Conservation (phyloP, 2,888 invertebrate species). For the Andrena dorsata region DNA sequence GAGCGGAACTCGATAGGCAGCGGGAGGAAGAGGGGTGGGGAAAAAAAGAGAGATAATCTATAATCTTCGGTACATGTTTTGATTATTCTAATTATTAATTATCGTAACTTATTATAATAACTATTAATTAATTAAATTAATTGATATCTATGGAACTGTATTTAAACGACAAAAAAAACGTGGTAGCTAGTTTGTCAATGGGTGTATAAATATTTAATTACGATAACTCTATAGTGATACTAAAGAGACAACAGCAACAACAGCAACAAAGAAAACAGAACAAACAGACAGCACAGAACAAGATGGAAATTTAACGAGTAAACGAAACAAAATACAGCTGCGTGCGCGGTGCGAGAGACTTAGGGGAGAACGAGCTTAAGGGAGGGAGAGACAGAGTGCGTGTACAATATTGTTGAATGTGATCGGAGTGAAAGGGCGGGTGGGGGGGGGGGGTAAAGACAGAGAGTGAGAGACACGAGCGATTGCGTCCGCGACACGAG, state of each 20-base stretch:
- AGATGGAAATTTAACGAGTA: conserved; percentile 13
- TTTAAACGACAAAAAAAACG: conserved; percentile 82
- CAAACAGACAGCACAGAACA: conserved; percentile 21
- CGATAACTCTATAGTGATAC: conserved; percentile 78
- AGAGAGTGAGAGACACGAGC: conserved; percentile 13
- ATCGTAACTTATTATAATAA: conserved; percentile 83
- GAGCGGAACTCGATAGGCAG: conserved; percentile 28
- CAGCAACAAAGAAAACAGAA: conserved; percentile 44
- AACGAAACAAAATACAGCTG: conserved; percentile 9
- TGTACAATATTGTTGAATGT: neutral
- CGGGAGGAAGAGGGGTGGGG: conserved; percentile 50
- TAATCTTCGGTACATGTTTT: conserved; percentile 85
- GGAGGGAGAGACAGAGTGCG: neutral
- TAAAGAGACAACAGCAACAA: conserved; percentile 48
- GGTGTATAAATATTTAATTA: conserved; percentile 84
- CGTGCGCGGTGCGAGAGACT: conserved; percentile 18
- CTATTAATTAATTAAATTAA: conserved; percentile 84
- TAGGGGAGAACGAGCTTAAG: conserved; percentile 20
- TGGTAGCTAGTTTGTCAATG: conserved; percentile 84
- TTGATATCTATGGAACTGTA: conserved; percentile 83
- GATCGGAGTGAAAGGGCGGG: conserved; percentile 24
- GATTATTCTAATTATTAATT: conserved; percentile 84
- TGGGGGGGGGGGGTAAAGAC: conserved; percentile 22
- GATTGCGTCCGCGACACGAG: conserved; percentile 19
- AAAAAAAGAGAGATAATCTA: conserved; percentile 77